Base-by-base conservation (phyloP, 1,140 invertebrate species). In the Bombus breviceps region DNA sequence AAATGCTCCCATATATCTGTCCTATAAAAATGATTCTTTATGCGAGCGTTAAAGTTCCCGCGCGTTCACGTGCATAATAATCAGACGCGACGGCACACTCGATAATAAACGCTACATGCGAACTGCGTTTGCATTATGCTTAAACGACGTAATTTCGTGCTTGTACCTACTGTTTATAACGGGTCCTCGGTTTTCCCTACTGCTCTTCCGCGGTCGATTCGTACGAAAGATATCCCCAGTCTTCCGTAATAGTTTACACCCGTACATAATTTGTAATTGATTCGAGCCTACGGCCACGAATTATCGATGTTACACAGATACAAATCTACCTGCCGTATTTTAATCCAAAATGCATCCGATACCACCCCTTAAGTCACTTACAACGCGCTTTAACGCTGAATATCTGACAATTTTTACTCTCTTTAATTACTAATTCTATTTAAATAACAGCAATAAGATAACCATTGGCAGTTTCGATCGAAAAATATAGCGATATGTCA, bases 221-320 rank as follows among this genome's bases (percentile, higher is more conserved):
- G 25, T 10, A 53, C 76, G 68, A 41, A 66, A 83, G 83, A 89
- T 89, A 80, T 22, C 34, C 79, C 39, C 83, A 10, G 59, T 34
- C 75, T 89, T 80, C 84, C 87, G 86, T 83, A 69, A 89, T 86
- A 82, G 78, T 82, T 88, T 88, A 81, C 87, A 86, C 79, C 79
- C 87, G 87, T 76, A 64, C 81, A 89, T 89, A 89, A 89, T 89
- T 83, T 85, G 83, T 89, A 89, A 89, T 89, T 82, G 79, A 32
- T 68, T 76, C 68, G 37, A 69, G 73, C 79, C 72, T 34, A 71
- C 59, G 62, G 84, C 64, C 43, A 86, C 57, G 68, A 89, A 86
- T 89, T 86, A 89, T 89, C 84, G 80, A 81, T 32, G 88, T 64
- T 66, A 34, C 43, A 59, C 57, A 68, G 83, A 85, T 81, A 74